phyloP scores from a whole-genome alignment of 1,140 invertebrate genomes.

The Diachasma alloeum region DNA sequence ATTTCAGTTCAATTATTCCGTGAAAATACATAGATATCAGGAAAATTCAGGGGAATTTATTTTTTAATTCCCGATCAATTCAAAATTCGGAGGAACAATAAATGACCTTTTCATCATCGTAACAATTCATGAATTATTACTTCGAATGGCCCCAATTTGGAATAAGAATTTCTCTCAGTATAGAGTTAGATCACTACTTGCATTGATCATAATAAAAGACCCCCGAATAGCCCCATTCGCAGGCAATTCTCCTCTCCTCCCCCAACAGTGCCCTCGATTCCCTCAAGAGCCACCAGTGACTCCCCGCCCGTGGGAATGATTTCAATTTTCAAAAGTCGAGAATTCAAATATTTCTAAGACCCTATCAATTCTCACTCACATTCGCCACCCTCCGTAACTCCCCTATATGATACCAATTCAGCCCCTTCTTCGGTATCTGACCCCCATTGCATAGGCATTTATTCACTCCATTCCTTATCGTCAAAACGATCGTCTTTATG shows the following conservation, averaged over 20 bases:
- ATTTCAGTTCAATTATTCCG: too few relatives aligned
- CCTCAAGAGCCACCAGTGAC: background rate
- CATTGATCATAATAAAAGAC: background rate
- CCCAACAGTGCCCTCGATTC: background rate
- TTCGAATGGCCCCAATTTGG: too few relatives aligned
- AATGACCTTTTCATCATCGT: too few relatives aligned
- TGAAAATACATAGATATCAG: too few relatives aligned
- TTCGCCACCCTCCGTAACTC: background rate
- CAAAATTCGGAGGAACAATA: too few relatives aligned
- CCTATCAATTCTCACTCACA: background rate
- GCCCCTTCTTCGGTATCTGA: background rate
- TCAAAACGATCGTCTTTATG: constrained; percentile 25
- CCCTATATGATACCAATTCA: background rate
- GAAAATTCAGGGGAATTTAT: too few relatives aligned
- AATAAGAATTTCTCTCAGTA: too few relatives aligned
- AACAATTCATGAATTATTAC: too few relatives aligned
- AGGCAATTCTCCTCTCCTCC: background rate
- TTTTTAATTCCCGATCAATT: too few relatives aligned
- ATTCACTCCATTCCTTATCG: background rate
- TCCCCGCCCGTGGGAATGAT: background rate
- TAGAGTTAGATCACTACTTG: too few relatives aligned
- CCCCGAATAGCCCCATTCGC: background rate
- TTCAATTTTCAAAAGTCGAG: background rate
- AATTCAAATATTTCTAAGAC: background rate
- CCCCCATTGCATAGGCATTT: constrained; percentile 1